Base-by-base conservation (phyloP, 2,888 invertebrate species). In the Aquatica leii region DNA sequence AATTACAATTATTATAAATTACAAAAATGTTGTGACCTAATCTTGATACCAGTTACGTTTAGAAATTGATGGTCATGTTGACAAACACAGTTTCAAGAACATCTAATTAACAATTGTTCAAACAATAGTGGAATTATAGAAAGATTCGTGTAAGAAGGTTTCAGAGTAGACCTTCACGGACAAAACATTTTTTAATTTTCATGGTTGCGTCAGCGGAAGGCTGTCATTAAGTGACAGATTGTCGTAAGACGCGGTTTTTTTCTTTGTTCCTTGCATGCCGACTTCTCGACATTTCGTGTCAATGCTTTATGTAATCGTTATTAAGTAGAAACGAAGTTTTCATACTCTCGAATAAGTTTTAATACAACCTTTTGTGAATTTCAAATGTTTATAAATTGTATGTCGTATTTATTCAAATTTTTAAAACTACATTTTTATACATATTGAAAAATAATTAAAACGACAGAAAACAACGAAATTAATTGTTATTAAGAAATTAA, bases 221-320 rank as follows among this genome's bases (percentile, higher is more conserved):
- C 74, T 74, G 71, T 77, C 77, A 78, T 78, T 78, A 78, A 74
- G 66, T 73, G 77, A 77, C 77, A 77, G 76, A 76, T 77, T 76
- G 76, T 73, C 69, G 71, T 73, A 69, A 74, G 75, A 75, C 59
- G 62, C 55, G 63, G 55, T 66, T 59, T 63, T 43, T 68, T 63
- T 63, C 66, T 65, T 68, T 61, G 65, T 65, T 65, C 58, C 65
- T 65, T 65, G 61, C 65, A 65, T 65, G 65, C 61, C 56, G 50
- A 60, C 51, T 49, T 51, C 61, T 53, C 65, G 20, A 54, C 54
- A 65, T 65, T 64, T 65, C 65, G 58, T 67, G 68, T 66, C 68
- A 60, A 68, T 63, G 63, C 63, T 63, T 63, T 66, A 59, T 62
- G 61, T 66, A 66, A 56, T 66, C 56, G 56, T 51, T 55, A 63